Base-by-base conservation (phyloP, 92 coral and sea anemone species). In the Desmophyllum pertusum region DNA sequence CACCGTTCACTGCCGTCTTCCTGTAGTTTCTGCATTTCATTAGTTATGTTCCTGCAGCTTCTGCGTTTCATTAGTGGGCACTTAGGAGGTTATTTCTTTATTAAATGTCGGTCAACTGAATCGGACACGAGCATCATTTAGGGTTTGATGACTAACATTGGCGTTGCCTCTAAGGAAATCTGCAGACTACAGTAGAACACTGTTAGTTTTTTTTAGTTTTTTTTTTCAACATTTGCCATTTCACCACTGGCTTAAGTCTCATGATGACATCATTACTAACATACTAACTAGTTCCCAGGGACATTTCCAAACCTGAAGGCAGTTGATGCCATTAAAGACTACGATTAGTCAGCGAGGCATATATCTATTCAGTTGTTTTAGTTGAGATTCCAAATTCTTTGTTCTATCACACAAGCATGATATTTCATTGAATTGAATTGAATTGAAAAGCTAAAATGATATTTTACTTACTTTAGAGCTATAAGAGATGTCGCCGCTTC, bases 101-200 rank as follows among this genome's bases (percentile, higher is more conserved):
- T 67, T 33, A 35, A 67, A 25, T 67, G n/a, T 23, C 73, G 25
- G 73, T 67, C 73, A 67, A 17, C 73, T 67, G 73, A 13, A 67
- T 36, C 73, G 73, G 55, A 38, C 42, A 18, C n/a, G 19, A 67
- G 10, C n/a, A 37, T 29, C 73, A 67, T n/a, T 67, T 38, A 33
- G 18, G 27, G 25, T 37, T 36, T 67, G 1, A 67, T 19, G 42
- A 33, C 40, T 67, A 38, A 67, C n/a, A n/a, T 67, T 59, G 29
- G 36, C 45, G 40, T 33, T 33, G n/a, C 8, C 5, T 67, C 42
- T 7, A 3, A 67, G 1, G 65, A 59, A 3, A 19, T 59, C 65
- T 59, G 65, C 31, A 19, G 29, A 27, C 35, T 3, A 29, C 15
- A 1, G 67, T 48, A 48, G 53, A 18, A 48, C 53, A 11, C 53